phyloP scores from a whole-genome alignment of 2,888 invertebrate genomes.

The Leistus spinibarbis region DNA sequence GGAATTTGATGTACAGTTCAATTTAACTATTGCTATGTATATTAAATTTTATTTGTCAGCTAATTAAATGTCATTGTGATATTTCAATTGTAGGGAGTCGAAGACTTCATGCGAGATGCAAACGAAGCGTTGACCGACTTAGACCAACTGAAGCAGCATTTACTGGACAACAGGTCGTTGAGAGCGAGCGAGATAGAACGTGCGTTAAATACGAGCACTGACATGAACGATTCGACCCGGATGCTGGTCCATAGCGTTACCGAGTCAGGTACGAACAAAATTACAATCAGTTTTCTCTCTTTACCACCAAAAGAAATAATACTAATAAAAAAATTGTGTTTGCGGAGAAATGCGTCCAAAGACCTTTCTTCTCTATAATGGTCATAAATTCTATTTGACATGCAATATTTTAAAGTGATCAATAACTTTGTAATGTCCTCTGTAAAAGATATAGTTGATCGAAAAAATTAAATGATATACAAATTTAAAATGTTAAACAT shows the following conservation, averaged over 20 bases:
- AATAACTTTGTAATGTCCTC: too few relatives aligned
- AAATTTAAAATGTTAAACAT: too few relatives aligned
- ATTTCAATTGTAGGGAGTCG: constrained; percentile 63
- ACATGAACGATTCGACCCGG: constrained; percentile 61
- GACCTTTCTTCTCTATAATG: too few relatives aligned
- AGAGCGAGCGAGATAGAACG: constrained; percentile 64
- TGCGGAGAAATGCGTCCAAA: too few relatives aligned
- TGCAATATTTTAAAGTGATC: too few relatives aligned
- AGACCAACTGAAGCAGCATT: constrained; percentile 64
- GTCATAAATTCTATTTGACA: too few relatives aligned
- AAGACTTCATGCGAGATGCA: constrained; percentile 69
- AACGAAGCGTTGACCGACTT: constrained; percentile 65
- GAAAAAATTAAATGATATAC: too few relatives aligned
- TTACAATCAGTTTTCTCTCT: not conserved
- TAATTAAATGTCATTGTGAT: not conserved
- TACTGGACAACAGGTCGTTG: constrained; percentile 62
- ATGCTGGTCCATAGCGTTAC: constrained; percentile 58
- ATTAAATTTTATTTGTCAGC: too few relatives aligned
- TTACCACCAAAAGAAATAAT: not conserved
- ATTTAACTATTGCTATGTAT: too few relatives aligned
- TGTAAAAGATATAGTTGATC: too few relatives aligned
- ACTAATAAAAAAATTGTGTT: not conserved
- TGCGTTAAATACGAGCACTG: constrained; percentile 61
- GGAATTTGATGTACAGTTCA: too few relatives aligned
- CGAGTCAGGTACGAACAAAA: constrained; percentile 57